These are phyloP conservation scores for Psittacula echo DNA, from an alignment of 2,797 vertebrate species.

Conservation along the genomic window DNA sequence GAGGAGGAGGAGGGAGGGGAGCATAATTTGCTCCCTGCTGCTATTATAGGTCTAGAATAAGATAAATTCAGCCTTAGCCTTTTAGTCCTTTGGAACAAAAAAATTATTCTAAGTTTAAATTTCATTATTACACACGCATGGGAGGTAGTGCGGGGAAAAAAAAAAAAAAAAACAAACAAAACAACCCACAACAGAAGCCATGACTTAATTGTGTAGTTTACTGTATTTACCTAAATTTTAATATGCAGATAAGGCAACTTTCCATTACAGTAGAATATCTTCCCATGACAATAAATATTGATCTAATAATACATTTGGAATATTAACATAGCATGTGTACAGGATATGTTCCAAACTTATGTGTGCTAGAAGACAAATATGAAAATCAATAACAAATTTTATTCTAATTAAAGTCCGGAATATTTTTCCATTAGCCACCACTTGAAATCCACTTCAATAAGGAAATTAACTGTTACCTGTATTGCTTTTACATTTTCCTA, in stretches of 20 bases:
- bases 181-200: neutral
- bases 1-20: fast-evolving
- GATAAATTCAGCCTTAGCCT: neutral
- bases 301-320: constrained; percentile 27
- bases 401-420: constrained; percentile 55
- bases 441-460: neutral
- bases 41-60: neutral
- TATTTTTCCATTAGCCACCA: constrained; percentile 35
- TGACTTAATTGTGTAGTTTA: neutral
- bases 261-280: neutral
- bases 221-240: constrained; percentile 22
- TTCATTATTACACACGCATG: neutral
- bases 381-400: constrained; percentile 67
- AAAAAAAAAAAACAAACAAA: neutral
- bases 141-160: neutral
- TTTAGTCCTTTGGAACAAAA: neutral
- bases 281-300: constrained; percentile 45
- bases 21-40: neutral
- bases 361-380: constrained; percentile 49
- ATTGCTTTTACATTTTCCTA: constrained; percentile 14
- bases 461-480: constrained; percentile 25
- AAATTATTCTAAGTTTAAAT: neutral
- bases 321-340: constrained; percentile 25
- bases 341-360: constrained; percentile 44
- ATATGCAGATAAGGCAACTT: neutral